These are phyloP conservation scores for Nibea albiflora DNA, from an alignment of 2,113 vertebrate species.

Conservation along the genomic window DNA sequence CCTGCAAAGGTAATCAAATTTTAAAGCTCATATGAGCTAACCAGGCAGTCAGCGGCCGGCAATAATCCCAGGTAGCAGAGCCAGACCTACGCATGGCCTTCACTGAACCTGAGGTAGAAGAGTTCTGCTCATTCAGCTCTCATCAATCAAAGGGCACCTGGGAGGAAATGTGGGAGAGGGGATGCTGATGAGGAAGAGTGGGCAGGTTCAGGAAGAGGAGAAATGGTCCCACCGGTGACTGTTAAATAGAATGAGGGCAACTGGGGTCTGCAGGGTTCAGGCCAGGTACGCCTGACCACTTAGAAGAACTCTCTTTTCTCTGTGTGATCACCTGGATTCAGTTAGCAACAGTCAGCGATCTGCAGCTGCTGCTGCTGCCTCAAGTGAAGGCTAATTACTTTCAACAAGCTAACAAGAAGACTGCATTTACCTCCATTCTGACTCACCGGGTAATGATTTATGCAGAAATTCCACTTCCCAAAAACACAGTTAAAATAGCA, in stretches of 20 bases:
- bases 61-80: constrained; percentile 58
- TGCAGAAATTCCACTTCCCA: constrained; percentile 47
- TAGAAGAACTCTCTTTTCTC: neutral
- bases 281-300: constrained; percentile 45
- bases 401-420: constrained; percentile 28
- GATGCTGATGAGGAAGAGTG: constrained; percentile 31
- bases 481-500: constrained; percentile 50
- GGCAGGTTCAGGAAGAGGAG: constrained; percentile 41
- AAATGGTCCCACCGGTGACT: constrained; percentile 37
- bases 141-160: constrained; percentile 79
- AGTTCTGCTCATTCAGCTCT: constrained; percentile 54
- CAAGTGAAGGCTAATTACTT: constrained; percentile 24
- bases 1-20: constrained; percentile 81
- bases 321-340: neutral
- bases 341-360: constrained; percentile 18
- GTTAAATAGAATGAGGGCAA: constrained; percentile 58
- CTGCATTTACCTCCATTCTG: constrained; percentile 38
- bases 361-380: constrained; percentile 17
- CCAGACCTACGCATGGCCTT: constrained; percentile 63
- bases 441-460: constrained; percentile 55
- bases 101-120: constrained; percentile 54
- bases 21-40: constrained; percentile 63
- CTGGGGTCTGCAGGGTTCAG: constrained; percentile 36
- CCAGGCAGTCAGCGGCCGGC: constrained; percentile 55
- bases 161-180: constrained; percentile 77